A percentile compares a stretch with the other conserved stretches of the same genome.
These are phyloP conservation scores for Drosophila burlai DNA, from an alignment of 1,140 invertebrate species.

Conservation along the genomic window DNA sequence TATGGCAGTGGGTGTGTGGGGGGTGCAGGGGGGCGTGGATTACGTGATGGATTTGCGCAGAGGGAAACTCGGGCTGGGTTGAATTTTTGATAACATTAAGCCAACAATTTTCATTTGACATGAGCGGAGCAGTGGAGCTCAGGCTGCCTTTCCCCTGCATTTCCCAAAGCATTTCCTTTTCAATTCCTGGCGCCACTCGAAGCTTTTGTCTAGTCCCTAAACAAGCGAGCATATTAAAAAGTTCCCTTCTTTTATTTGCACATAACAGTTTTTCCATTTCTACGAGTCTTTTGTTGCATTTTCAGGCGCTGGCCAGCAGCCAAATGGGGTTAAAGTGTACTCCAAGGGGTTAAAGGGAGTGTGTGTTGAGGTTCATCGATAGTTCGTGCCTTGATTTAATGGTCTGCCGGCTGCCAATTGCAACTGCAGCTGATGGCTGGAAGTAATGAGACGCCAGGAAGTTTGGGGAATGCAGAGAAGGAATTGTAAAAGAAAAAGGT, in stretches of 20 bases:
- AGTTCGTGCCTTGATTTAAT: slow-evolving; percentile 82
- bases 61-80: slow-evolving; percentile 17
- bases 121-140: slow-evolving; percentile 2
- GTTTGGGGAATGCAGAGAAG: slow-evolving; percentile 7
- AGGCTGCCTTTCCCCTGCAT: not conserved
- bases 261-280: slow-evolving; percentile 55
- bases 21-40: slow-evolving; percentile 35
- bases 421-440: slow-evolving; percentile 54
- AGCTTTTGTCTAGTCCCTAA: slow-evolving; percentile 66
- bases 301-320: slow-evolving; percentile 46
- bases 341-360: slow-evolving; percentile 9
- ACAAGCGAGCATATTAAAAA: slow-evolving; percentile 69
- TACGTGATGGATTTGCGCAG: slow-evolving; percentile 56
- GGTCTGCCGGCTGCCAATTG: slow-evolving; percentile 71
- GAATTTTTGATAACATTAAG: slow-evolving; percentile 79
- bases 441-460: slow-evolving; percentile 38
- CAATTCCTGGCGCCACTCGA: slow-evolving; percentile 64
- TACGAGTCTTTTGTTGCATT: slow-evolving; percentile 47
- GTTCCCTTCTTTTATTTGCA: slow-evolving; percentile 62
- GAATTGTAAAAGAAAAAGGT: slow-evolving; percentile 24
- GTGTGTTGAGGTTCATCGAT: slow-evolving; percentile 64
- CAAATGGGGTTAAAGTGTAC: slow-evolving; percentile 49
- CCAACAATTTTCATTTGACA: slow-evolving; percentile 77
- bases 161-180: slow-evolving; percentile 33
- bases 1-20: slow-evolving; percentile 52